Percentiles rank a stretch among this genome's conserved stretches.
These are phyloP conservation scores for Drosophila varians DNA, from an alignment of 1,140 invertebrate genomes.

Conservation along the genomic window DNA sequence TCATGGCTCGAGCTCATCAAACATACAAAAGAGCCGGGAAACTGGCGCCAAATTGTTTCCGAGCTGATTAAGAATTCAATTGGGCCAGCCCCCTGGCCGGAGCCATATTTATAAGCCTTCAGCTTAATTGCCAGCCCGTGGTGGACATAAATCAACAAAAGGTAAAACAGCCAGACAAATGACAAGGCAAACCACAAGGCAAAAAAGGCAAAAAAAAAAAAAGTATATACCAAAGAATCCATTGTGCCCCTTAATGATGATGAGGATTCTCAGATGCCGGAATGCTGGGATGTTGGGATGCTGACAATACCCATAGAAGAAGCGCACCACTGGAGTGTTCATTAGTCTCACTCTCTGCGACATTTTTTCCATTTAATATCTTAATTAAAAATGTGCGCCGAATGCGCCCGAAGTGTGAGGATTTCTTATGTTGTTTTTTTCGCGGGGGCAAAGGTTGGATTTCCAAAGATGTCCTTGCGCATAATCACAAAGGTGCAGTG, in stretches of 20 bases:
- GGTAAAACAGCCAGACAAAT: conserved; percentile 56
- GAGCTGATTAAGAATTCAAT: conserved; percentile 75
- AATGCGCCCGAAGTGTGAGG: conserved; percentile 46
- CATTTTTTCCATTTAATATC: conserved; percentile 65
- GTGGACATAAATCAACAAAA: conserved; percentile 63
- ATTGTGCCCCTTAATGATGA: conserved; percentile 63
- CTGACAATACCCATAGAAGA: conserved; percentile 47
- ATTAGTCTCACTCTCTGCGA: conserved; percentile 52
- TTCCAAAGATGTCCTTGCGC: conserved; percentile 54
- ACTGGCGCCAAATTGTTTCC: conserved; percentile 69
- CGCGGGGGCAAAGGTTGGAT: conserved; percentile 36
- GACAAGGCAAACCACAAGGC: conserved; percentile 40
- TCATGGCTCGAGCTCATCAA: conserved; percentile 20
- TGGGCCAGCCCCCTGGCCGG: conserved; percentile 12
- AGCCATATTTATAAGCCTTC: conserved; percentile 35
- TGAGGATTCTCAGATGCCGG: conserved; percentile 17
- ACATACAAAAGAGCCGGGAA: conserved; percentile 22
- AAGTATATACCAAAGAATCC: conserved; percentile 7
- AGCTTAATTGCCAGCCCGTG: conserved; percentile 64
- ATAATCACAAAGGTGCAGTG: conserved; percentile 45
- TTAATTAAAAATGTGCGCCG: conserved; percentile 67
- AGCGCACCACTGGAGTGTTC: conserved; percentile 47
- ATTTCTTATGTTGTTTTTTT: conserved; percentile 20
- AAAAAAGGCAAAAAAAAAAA: conserved; percentile 17
- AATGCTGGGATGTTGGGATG: background rate